Percentiles rank a stretch among this genome's conserved stretches.
Evolutionary conservation across 2,113 vertebrate genomes (phyloP).

Genomic region (Aspiorhynchus laticeps): DNA sequence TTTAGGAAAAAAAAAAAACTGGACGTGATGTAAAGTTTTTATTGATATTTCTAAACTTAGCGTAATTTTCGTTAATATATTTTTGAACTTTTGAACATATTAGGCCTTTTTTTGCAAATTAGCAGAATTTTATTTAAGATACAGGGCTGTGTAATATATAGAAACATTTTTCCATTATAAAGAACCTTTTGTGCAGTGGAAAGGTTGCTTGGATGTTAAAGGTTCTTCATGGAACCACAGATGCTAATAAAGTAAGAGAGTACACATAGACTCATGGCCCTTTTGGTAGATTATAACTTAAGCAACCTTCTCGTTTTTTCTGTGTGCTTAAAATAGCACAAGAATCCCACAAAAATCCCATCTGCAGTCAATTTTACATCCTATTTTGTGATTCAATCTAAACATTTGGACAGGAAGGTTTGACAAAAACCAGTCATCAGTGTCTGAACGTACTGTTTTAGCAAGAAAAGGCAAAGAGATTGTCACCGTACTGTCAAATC

Average conservation of each 20-base stretch:
- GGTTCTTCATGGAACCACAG: too few species aligned
- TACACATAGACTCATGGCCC: slow-evolving; percentile 22
- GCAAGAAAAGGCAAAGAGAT: slow-evolving; percentile 50
- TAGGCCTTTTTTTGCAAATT: too few species aligned
- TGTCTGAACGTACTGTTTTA: slow-evolving; percentile 62
- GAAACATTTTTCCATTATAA: background rate
- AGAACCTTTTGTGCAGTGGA: background rate
- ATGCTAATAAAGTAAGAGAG: background rate
- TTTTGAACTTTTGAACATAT: too few species aligned
- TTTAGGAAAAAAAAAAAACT: too few species aligned
- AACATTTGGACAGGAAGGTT: slow-evolving; percentile 66
- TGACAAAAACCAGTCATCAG: slow-evolving; percentile 68
- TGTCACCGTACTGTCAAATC: background rate
- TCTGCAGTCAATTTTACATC: slow-evolving; percentile 58
- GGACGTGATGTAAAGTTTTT: too few species aligned
- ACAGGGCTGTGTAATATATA: background rate
- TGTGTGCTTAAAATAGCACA: slow-evolving; percentile 60
- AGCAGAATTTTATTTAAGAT: too few species aligned
- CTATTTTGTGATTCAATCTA: slow-evolving; percentile 64
- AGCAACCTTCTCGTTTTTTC: slow-evolving; percentile 33
- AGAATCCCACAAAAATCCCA: slow-evolving; percentile 47
- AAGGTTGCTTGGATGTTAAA: background rate
- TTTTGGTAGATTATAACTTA: slow-evolving; percentile 46
- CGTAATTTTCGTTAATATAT: too few species aligned
- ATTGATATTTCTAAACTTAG: too few species aligned